phyloP scores from a whole-genome alignment of 2,797 vertebrate species.

The Otolemur crassicaudatus region DNA sequence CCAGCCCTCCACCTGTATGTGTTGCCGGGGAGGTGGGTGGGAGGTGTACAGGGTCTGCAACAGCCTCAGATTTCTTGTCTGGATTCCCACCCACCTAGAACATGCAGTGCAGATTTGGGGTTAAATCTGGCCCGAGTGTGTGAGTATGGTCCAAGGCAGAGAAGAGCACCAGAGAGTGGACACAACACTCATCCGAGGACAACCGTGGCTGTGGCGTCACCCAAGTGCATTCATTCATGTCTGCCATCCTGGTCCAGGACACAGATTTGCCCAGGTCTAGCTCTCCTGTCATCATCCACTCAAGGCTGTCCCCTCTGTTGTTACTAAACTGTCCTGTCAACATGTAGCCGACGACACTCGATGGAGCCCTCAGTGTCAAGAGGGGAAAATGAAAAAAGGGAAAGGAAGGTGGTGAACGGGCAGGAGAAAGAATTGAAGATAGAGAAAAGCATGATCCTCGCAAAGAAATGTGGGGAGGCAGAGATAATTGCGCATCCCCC shows the following conservation, averaged over 20 bases:
- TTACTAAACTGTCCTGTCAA: not conserved
- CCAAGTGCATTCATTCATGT: too few relatives aligned
- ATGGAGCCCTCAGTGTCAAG: not conserved
- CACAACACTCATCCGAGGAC: accelerated
- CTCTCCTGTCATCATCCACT: not conserved
- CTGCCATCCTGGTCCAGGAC: not conserved
- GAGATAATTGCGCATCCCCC: not conserved
- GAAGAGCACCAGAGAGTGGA: accelerated
- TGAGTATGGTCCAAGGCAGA: too few relatives aligned
- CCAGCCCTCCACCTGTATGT: not conserved
- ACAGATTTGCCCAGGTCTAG: too few relatives aligned
- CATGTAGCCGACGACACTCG: not conserved
- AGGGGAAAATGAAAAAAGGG: not conserved
- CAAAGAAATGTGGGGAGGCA: not conserved
- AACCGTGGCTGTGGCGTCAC: accelerated
- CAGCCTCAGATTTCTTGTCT: not conserved
- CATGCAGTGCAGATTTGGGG: not conserved
- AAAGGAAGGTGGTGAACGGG: not conserved
- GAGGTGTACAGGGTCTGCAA: accelerated
- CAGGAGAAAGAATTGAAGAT: not conserved
- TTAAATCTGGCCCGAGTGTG: not conserved
- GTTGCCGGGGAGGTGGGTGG: not conserved
- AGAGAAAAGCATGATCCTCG: not conserved
- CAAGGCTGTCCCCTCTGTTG: not conserved
- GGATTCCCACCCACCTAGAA: not conserved